Evolutionary conservation across 2,888 invertebrate species (phyloP), one percentile per base, ranked within the genome.

Genomic region (Drosophila acutilabella): DNA sequence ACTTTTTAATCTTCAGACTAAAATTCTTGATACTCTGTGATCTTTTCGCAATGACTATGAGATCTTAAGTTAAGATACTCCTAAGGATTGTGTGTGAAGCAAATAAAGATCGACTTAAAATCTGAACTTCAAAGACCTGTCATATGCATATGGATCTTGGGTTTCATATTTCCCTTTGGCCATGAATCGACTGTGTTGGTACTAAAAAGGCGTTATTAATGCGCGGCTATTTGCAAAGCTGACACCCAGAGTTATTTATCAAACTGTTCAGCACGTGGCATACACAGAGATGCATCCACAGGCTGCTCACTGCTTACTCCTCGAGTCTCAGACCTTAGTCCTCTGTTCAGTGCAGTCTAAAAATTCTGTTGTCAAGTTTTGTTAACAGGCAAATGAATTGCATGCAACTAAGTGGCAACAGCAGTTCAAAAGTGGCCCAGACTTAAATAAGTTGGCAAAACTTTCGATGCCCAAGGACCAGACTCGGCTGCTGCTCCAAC

Each of bases 171-270:
- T 61, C 70, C 42, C n/a, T 30, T 30, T 20, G 30, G 23, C 3
- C 14, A 4, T 20, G 20, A 13, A 18, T 3, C 20, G 20, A 51
- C 62, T 50, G 44, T 66, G 54, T 67, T 62, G 67, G 67, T 18
- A 54, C 52, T 73, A 76, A 81, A 70, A 78, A 76, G 84, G 79
- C 74, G 76, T 78, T 82, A 82, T 83, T 82, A 82, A 82, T 82
- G 84, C 65, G 50, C 64, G 52, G 69, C 81, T 76, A 81, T 82
- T 82, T 84, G 74, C 81, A 76, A 81, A 82, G 74, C 77, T 80
- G 81, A 71, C 81, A 81, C 70, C 59, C 61, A 66, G 68, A 61
- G 77, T 75, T 72, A 76, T 82, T 80, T 82, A 74, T 79, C 82
- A 74, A 70, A 54, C 59, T 59, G 71, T 54, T 53, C 71, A 64